phyloP scores from a whole-genome alignment of 1,140 invertebrate genomes.

The Maconellicoccus hirsutus region DNA sequence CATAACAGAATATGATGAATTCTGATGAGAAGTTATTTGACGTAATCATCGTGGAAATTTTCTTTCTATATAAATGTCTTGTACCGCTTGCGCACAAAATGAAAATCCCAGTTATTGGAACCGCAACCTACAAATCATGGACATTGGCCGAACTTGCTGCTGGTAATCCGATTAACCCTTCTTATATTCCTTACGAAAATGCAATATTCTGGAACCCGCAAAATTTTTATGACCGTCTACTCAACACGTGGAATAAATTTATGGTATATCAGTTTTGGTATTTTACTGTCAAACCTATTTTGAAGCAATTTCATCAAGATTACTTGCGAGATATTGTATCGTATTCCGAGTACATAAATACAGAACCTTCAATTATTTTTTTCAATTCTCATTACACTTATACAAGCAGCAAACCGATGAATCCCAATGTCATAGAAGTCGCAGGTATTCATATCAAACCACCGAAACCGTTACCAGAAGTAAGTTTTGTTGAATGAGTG shows the following conservation, averaged over 20 bases:
- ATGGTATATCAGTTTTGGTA: no score
- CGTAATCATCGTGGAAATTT: not conserved
- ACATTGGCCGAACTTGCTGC: not conserved
- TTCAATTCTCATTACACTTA: constrained; percentile 34
- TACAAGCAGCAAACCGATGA: constrained; percentile 32
- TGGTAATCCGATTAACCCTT: not conserved
- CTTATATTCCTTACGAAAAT: not conserved
- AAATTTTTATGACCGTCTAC: not conserved
- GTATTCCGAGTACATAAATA: no score
- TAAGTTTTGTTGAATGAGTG: constrained; percentile 34
- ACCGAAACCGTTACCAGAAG: constrained; percentile 42
- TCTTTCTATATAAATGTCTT: not conserved
- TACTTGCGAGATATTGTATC: no score
- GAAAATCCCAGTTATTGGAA: not conserved
- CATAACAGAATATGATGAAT: not conserved
- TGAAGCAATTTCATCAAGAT: not conserved
- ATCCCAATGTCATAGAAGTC: constrained; percentile 36
- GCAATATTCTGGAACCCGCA: not conserved
- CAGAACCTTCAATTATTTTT: not conserved
- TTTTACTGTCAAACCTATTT: not conserved
- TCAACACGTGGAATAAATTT: not conserved
- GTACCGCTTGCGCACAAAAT: not conserved
- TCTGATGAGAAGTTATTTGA: not conserved
- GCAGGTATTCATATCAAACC: constrained; percentile 38
- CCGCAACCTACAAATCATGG: not conserved